Evolutionary conservation across 2,888 invertebrate genomes (phyloP), one percentile per base, ranked within the genome.

Genomic region (Agrotis puta): DNA sequence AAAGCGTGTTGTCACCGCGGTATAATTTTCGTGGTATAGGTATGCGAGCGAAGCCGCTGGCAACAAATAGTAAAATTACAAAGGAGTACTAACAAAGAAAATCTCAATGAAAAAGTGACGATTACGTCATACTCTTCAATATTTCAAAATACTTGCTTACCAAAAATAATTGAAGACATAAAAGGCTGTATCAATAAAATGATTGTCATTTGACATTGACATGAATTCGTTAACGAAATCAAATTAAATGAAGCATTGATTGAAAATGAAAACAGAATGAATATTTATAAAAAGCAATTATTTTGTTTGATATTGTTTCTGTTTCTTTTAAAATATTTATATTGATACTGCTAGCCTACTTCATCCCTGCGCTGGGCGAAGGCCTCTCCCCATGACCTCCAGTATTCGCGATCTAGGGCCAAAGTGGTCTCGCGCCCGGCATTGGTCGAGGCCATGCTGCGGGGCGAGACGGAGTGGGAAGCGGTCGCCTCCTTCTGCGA

Each of bases 181-280:
- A 71, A 70, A 72, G 20, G 20, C 39, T 58, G 58, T 47, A 51
- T 59, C 20, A 74, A 61, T 24, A 50, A 4, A 27, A 24, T 58
- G 59, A 61, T 74, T 43, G 54, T 56, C 18, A 43, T 43, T 33
- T 48, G 80, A 22, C 76, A 77, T 74, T 80, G 81, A 80, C 75
- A 74, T 48, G 3, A 43, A 79, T 65, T 27, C 47, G 20, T 20
- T 53, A 56, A 57, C 33, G 20, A 47, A 47, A 59, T 33, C 50
- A 20, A 73, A 57, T 74, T 64, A 74, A 80, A 80, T 63, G 53
- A 76, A 65, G 65, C 80, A 54, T 63, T 80, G 45, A 58, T 66
- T 66, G 24, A n/a, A 59, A 24, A 45, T 50, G 13, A 24, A 24
- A 33, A 57, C 14, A 43, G 11, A 24, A 59, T 77, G 27, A 11